A percentile compares a stretch with the other conserved stretches of the same genome.
phyloP scores from a whole-genome alignment of 2,888 invertebrate species.

The Ophion ellenae region DNA sequence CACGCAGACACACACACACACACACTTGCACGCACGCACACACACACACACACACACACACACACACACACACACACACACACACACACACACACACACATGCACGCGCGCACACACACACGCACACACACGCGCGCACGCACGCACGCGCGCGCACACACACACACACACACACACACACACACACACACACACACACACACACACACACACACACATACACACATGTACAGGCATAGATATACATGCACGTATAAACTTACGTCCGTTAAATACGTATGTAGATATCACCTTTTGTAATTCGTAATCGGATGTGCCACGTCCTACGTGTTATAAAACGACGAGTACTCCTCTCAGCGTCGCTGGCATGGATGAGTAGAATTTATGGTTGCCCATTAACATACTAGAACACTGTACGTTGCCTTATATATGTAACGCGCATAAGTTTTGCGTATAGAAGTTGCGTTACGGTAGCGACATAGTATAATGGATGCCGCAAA shows the following conservation, averaged over 20 bases:
- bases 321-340: conserved; percentile 60
- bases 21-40: background rate
- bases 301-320: conserved; percentile 65
- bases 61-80: too few species aligned
- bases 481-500: background rate
- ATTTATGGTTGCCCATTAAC: conserved; percentile 66
- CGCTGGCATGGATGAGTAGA: conserved; percentile 56
- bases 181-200: too few species aligned
- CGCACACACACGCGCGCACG: too few species aligned
- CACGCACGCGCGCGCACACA: too few species aligned
- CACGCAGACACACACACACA: background rate
- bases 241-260: background rate
- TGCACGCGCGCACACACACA: too few species aligned
- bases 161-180: too few species aligned
- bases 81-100: too few species aligned
- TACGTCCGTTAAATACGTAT: conserved; percentile 14
- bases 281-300: conserved; percentile 66
- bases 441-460: conserved; percentile 39
- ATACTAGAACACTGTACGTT: conserved; percentile 55
- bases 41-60: too few species aligned
- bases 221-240: background rate
- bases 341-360: conserved; percentile 34
- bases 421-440: conserved; percentile 4
- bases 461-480: conserved; percentile 46
- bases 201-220: background rate